Conservation (phyloP, 2,888 invertebrate genomes). For the Flexamia atlantica region DNA sequence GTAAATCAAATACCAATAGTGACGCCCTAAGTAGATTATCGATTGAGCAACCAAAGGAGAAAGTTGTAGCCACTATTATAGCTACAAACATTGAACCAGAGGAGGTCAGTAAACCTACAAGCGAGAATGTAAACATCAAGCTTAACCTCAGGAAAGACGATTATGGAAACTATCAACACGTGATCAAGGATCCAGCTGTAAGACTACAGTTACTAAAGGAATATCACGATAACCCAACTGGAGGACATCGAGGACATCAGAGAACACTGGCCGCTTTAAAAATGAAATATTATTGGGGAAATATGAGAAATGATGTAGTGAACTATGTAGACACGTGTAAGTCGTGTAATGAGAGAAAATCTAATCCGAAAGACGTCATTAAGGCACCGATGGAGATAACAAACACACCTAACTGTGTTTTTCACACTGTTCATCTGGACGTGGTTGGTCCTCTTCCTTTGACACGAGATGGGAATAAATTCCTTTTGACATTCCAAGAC, state of each 20-base stretch:
- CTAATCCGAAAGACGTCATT: not conserved
- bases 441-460: not conserved
- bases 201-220: not conserved
- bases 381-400: not conserved
- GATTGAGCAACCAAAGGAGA: not conserved
- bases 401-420: not conserved
- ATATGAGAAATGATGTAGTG: not conserved
- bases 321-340: not conserved
- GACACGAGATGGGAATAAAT: not conserved
- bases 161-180: not conserved
- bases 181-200: not conserved
- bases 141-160: not conserved
- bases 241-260: constrained; percentile 15
- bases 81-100: not conserved
- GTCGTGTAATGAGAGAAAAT: not conserved
- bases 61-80: not conserved
- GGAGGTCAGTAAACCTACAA: not conserved
- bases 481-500: not conserved
- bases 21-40: not conserved
- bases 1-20: not conserved
- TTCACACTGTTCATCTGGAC: not conserved
- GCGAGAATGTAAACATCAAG: not conserved
- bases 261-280: not conserved
- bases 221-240: not conserved
- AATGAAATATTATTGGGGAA: not conserved